Conservation (phyloP, 2,113 vertebrate species). For the Falco punctatus region DNA sequence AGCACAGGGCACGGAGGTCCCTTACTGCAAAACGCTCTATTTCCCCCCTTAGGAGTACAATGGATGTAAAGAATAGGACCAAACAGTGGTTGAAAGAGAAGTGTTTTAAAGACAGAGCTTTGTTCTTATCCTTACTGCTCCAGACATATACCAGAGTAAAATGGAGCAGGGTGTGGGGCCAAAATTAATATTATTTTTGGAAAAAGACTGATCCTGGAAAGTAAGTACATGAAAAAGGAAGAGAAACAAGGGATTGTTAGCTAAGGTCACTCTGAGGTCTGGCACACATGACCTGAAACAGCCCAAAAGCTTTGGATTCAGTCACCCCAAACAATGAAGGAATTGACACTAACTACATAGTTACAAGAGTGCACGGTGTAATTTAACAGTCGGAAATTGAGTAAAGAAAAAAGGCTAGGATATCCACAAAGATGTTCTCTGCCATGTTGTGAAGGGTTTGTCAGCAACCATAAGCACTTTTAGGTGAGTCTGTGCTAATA, state of each 20-base stretch:
- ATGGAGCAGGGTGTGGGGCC: neutral
- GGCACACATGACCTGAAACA: conserved; percentile 40
- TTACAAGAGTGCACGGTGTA: neutral
- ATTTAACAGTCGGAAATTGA: neutral
- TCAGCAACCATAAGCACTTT: neutral
- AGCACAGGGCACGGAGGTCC: neutral
- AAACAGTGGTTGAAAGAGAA: neutral
- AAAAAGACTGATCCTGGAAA: conserved; percentile 45
- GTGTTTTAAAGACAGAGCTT: neutral
- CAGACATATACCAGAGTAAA: neutral
- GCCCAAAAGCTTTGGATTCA: conserved; percentile 34
- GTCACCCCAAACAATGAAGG: neutral
- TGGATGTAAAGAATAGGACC: neutral
- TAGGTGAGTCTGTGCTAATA: neutral
- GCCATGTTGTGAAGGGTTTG: neutral
- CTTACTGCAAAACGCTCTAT: neutral
- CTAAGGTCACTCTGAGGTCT: conserved; percentile 56
- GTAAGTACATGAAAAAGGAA: conserved; percentile 40
- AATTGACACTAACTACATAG: neutral
- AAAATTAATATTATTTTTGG: conserved; percentile 64
- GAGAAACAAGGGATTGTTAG: conserved; percentile 43
- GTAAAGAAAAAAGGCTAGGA: neutral
- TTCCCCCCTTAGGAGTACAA: neutral
- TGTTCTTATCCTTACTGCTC: neutral
- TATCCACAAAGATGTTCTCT: neutral